These are phyloP conservation scores for Dicranocentrus wangi DNA, from an alignment of 2,888 invertebrate species.

Conservation along the genomic window DNA sequence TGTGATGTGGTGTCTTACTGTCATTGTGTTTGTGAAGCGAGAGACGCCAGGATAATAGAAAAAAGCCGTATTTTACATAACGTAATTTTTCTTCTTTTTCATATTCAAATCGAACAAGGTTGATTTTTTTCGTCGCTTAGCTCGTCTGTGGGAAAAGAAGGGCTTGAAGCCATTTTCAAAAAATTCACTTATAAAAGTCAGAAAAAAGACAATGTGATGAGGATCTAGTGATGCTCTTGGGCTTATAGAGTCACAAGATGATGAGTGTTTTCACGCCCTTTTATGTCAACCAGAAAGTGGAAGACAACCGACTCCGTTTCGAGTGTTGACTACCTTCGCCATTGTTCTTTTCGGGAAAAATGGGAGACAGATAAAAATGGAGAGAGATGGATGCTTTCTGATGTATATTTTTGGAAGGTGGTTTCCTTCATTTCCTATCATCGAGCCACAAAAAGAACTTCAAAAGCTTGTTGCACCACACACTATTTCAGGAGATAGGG, in stretches of 20 bases:
- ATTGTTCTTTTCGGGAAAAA: not conserved
- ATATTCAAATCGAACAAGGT: too few species aligned
- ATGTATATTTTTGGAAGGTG: not conserved
- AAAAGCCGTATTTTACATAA: too few species aligned
- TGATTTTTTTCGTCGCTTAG: too few species aligned
- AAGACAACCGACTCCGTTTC: too few species aligned
- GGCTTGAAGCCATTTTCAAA: not conserved
- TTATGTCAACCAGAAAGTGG: constrained; percentile 2
- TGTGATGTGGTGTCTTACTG: too few species aligned
- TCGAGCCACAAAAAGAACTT: too few species aligned
- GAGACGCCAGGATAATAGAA: too few species aligned
- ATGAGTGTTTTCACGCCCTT: constrained; percentile 49
- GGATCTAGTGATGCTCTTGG: not conserved
- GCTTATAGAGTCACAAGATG: constrained; percentile 2
- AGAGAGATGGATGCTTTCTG: constrained; percentile 11
- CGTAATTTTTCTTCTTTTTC: too few species aligned
- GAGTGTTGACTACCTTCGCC: not conserved
- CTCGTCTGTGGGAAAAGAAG: too few species aligned
- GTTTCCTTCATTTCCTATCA: not conserved
- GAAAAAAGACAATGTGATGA: not conserved
- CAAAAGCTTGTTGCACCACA: too few species aligned
- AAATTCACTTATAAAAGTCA: constrained; percentile 11
- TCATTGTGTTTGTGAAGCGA: too few species aligned
- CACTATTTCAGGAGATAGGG: too few species aligned
- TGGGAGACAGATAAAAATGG: constrained; percentile 1